phyloP scores from a whole-genome alignment of 2,113 vertebrate genomes.

The Epinephelus cyanopodus region DNA sequence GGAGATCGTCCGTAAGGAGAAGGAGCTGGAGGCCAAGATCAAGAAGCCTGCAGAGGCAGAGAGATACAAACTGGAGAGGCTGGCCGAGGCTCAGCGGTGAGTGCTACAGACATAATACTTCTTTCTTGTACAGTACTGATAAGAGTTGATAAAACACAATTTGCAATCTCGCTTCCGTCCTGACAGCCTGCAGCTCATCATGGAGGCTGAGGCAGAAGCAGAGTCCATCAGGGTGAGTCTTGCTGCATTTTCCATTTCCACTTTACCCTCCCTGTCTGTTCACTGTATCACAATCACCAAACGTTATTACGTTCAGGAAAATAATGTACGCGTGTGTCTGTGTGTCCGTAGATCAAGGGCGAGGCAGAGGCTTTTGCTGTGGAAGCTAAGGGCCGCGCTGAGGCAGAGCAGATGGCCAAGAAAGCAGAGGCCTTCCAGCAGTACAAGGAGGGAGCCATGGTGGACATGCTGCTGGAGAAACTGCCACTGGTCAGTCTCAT shows the following conservation, averaged over 20 bases:
- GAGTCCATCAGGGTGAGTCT: slow-evolving; percentile 89
- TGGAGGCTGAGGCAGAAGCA: slow-evolving; percentile 93
- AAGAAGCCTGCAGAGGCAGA: slow-evolving; percentile 93
- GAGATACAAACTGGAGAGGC: slow-evolving; percentile 88
- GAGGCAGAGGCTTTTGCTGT: slow-evolving; percentile 92
- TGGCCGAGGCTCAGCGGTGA: slow-evolving; percentile 90
- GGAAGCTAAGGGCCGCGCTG: slow-evolving; percentile 89
- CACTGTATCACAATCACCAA: not conserved
- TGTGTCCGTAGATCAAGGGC: slow-evolving; percentile 86
- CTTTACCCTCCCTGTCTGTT: not conserved
- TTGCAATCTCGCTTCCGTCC: not conserved
- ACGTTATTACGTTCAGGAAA: not conserved
- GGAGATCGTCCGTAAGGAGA: slow-evolving; percentile 91
- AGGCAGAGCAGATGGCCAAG: slow-evolving; percentile 93
- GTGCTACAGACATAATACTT: not conserved
- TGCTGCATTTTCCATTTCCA: not conserved
- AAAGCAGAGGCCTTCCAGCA: slow-evolving; percentile 93
- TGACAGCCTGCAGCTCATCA: slow-evolving; percentile 88
- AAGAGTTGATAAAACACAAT: not conserved
- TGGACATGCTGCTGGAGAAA: slow-evolving; percentile 94
- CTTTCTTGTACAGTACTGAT: not conserved
- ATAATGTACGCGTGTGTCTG: not conserved
- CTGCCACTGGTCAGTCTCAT: slow-evolving; percentile 87
- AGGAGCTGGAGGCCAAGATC: slow-evolving; percentile 90
- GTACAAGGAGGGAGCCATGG: slow-evolving; percentile 93